Base-by-base conservation (phyloP, 2,797 vertebrate species). In the Pitangus sulphuratus region DNA sequence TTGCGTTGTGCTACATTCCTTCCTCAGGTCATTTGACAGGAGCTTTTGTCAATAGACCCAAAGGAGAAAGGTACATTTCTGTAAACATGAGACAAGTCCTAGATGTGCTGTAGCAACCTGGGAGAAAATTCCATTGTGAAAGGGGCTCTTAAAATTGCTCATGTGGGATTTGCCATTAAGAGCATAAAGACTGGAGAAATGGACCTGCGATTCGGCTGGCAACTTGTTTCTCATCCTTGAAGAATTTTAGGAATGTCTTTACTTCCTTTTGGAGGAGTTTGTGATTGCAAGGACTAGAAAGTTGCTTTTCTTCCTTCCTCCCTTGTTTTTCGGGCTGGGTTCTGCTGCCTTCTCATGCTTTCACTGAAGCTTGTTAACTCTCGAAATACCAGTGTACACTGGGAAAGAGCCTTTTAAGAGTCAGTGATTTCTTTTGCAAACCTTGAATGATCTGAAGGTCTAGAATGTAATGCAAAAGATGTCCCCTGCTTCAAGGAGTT, bases 211-310 rank as follows among this genome's bases (percentile, higher is more conserved):
- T 95, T 93, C 33, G 2, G 64, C 92, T 96, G 95, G 68, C 90
- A 94, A 66, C 88, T 95, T 78, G 72, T 89, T 94, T 96, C 94
- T 97, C 94, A 90, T 94, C 89, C 75, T 87, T 6, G 1, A 97
- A 92, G 95, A 97, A 97, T 97, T 89, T 95, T 93, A 97, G 93
- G 97, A 97, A 97, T 97, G 95, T 93, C 79, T 94, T 61, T 61
- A 78, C 94, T 97, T 97, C 96, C 97, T 96, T 94, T 93, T 48
- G 64, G 47, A 89, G 53, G 37, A 79, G 84, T 96, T 78, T 84
- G 78, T 68, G 76, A 90, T 83, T 93, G 60, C 74, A 76, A 75
- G 47, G 75, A 26, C 87, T 72, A 82, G 62, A 93, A 44, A 82
- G 60, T 87, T 89, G 69, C 87, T 87, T 91, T 93, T 90, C 77